Evolutionary conservation across 1,140 invertebrate species (phyloP), one percentile per base, ranked within the genome.

Genomic region (Oryzaephilus surinamensis): DNA sequence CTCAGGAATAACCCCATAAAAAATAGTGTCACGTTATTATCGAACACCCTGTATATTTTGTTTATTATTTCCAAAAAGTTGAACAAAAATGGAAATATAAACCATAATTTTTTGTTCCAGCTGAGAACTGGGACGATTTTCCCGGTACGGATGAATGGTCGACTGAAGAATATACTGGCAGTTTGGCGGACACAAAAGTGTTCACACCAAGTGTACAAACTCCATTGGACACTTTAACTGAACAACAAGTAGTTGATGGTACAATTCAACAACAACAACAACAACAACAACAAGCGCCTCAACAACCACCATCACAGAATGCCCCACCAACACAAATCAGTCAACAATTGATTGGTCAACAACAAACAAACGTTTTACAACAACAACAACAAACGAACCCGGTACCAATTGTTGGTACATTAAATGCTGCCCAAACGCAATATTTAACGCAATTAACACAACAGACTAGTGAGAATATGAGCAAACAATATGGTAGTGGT

Each of bases 151-250:
- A 90, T 64, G 88, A 94, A 54, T 94, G 90, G 91, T 89, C 90
- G 61, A 90, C 91, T 56, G 90, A 94, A 65, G 88, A 92, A 57
- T 95, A 92, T 67, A 89, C 87, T 7, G 89, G 89, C 38, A 91
- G 85, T 43, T 68, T 94, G 36, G 82, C 87, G 36, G 91, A 95
- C 57, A 91, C 85, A n/a, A 94, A 94, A 70, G 90, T 96, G 32
- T 91, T 91, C 54, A 90, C 85, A 20, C 79, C 84, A 16, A 85
- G 81, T 51, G 66, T 41, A 46, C 57, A 41, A 20, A 20, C 42
- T 1, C 19, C 26, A 0, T 17, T 43, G 27, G 43, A 52, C 8
- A 14, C 34, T 3, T 12, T 32, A 15, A 42, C 7, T 10, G 43
- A 45, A 17, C 28, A 42, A 3, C 2, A 13, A 2, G n/a, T 16